Conservation (phyloP, 92 coral and sea anemone species). For the Umimayanthus chanpuru region DNA sequence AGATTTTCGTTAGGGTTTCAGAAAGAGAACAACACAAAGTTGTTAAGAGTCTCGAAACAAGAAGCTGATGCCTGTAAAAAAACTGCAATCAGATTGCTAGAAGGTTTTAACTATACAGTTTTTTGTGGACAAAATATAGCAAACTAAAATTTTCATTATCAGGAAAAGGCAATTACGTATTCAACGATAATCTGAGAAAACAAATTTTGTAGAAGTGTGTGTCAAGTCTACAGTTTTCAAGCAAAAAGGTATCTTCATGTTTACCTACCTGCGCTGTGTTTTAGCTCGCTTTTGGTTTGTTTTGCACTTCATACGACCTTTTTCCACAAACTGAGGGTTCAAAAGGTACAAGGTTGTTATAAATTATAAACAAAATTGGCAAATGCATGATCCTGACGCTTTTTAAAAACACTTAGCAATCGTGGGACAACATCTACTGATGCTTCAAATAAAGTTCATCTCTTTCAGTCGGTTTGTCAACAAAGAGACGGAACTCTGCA, state of each 20-base stretch:
- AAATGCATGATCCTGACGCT: no score
- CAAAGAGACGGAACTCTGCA: neutral
- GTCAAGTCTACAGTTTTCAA: neutral
- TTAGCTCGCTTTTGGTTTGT: neutral
- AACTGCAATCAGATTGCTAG: neutral
- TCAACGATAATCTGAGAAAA: neutral
- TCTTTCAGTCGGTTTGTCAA: slow-evolving; percentile 2
- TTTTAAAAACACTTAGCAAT: no score
- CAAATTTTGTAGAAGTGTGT: neutral
- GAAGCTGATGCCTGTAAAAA: neutral
- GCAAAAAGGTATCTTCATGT: neutral
- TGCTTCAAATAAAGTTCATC: neutral
- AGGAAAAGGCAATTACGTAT: neutral
- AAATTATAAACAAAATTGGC: no score
- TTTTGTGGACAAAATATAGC: neutral
- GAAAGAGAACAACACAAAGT: neutral
- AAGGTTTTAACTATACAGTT: no score
- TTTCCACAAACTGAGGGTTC: neutral
- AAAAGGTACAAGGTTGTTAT: neutral
- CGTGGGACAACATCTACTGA: neutral
- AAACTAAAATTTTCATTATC: no score
- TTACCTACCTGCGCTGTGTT: neutral
- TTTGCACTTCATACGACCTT: no score
- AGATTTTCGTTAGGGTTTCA: neutral
- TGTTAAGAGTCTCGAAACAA: neutral